Percentiles rank a stretch among this genome's conserved stretches.
Evolutionary conservation across 1,140 invertebrate species (phyloP).

Genomic region (Pogonognathellus flavescens): DNA sequence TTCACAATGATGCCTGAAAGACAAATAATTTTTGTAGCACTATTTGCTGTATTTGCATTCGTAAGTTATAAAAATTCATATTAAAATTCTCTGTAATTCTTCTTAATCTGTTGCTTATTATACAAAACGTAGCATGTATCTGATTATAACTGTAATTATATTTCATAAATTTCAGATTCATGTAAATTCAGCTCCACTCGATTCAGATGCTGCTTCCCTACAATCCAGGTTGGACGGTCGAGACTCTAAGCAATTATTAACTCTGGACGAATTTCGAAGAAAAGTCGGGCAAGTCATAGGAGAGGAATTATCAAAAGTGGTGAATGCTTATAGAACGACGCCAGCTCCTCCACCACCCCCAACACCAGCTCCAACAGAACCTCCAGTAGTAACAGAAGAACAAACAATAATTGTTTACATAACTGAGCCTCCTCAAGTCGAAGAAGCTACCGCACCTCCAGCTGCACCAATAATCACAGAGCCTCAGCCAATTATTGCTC

Average conservation of each 20-base stretch:
- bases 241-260: slow-evolving; percentile 26
- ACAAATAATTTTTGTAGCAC: too few species aligned
- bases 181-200: not conserved
- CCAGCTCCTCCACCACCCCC: not conserved
- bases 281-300: slow-evolving; percentile 27
- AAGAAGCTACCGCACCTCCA: not conserved
- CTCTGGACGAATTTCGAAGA: slow-evolving; percentile 8
- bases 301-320: slow-evolving; percentile 17
- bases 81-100: too few species aligned
- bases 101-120: too few species aligned
- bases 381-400: not conserved
- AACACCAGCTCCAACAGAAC: not conserved
- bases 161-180: not conserved
- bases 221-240: not conserved
- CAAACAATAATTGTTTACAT: slow-evolving; percentile 37
- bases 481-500: not conserved
- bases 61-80: too few species aligned
- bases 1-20: too few species aligned
- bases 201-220: not conserved
- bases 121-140: too few species aligned
- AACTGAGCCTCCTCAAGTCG: not conserved
- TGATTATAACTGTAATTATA: not conserved
- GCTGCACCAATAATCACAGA: not conserved
- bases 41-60: too few species aligned
- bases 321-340: not conserved